A percentile compares a stretch with the other conserved stretches of the same genome.
These are phyloP conservation scores for Drosophila tristis DNA, from an alignment of 1,140 invertebrate genomes.

Conservation along the genomic window DNA sequence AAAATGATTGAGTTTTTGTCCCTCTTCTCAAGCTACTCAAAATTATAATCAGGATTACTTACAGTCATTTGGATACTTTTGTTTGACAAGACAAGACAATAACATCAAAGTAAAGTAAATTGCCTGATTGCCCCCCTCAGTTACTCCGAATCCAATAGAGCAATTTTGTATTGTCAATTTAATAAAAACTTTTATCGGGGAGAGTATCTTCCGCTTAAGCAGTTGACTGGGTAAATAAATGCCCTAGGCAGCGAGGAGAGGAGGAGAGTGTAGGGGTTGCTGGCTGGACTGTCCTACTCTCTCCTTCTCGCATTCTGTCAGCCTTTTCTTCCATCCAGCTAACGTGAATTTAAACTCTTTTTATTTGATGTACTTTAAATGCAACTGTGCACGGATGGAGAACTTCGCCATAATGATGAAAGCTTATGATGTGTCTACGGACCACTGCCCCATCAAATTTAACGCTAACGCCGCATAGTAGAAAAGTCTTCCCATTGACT, in stretches of 20 bases:
- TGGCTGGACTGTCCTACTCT: not conserved
- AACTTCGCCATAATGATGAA: conserved; percentile 11
- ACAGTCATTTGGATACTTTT: conserved; percentile 8
- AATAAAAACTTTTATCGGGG: conserved; percentile 68
- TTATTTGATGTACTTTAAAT: no score
- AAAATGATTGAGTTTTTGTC: conserved; percentile 15
- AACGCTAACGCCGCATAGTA: conserved; percentile 1
- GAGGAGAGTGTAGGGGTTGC: not conserved
- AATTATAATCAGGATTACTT: no score
- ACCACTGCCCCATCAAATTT: conserved; percentile 31
- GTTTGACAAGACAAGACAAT: conserved; percentile 37
- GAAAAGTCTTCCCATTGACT: not conserved
- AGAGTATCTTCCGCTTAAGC: not conserved
- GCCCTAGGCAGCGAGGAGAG: conserved; percentile 4
- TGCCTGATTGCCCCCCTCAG: conserved; percentile 8
- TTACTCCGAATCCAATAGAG: no score
- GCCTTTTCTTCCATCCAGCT: conserved; percentile 1
- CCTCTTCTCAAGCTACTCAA: not conserved
- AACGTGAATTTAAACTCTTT: conserved; percentile 38
- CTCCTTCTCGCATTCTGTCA: no score
- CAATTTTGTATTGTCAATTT: conserved; percentile 75
- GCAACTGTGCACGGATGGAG: not conserved
- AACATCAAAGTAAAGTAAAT: conserved; percentile 49
- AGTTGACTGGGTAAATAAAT: conserved; percentile 67
- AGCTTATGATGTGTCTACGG: conserved; percentile 26